A percentile compares a stretch with the other conserved stretches of the same genome.
Evolutionary conservation across 2,888 invertebrate species (phyloP).

Genomic region (Embidobia sp.): DNA sequence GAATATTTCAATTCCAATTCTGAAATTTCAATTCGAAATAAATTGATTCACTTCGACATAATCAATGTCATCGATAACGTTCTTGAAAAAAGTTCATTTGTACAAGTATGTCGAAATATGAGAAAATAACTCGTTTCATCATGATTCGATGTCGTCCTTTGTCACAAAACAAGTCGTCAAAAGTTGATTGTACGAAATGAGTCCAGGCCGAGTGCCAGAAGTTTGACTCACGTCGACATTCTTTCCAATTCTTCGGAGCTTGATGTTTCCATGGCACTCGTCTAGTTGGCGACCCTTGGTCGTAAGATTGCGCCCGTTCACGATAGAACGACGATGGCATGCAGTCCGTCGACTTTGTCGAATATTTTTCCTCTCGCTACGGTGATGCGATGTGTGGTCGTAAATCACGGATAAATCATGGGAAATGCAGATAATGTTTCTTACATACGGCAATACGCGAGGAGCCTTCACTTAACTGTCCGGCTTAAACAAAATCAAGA

Average conservation of each 20-base stretch:
- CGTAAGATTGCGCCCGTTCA: conserved; percentile 55
- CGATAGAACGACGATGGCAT: conserved; percentile 59
- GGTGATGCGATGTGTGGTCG: conserved; percentile 30
- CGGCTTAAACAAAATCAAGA: too few species aligned
- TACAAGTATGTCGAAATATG: too few species aligned
- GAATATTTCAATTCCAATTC: too few species aligned
- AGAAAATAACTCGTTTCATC: conserved; percentile 7
- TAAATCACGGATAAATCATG: conserved; percentile 58
- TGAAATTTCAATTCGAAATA: too few species aligned
- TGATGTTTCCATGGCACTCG: conserved; percentile 39
- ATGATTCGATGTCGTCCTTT: conserved; percentile 1
- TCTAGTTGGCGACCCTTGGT: conserved; percentile 50
- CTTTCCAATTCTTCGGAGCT: conserved; percentile 54
- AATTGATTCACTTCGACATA: too few species aligned
- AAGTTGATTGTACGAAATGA: conserved; percentile 63
- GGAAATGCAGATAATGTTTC: conserved; percentile 47
- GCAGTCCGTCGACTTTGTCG: conserved; percentile 58
- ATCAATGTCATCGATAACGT: too few species aligned
- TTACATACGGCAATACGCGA: conserved; percentile 5
- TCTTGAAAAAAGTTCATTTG: too few species aligned
- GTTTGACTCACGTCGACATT: conserved; percentile 72
- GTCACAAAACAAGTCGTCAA: conserved; percentile 41
- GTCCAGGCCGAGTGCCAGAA: conserved; percentile 70
- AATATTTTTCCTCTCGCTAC: conserved; percentile 52
- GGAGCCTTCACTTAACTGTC: too few species aligned